Percentiles rank a stretch among this genome's conserved stretches.
Conservation (phyloP, 2,113 vertebrate genomes). For the Ptilorrhoa leucosticta region DNA sequence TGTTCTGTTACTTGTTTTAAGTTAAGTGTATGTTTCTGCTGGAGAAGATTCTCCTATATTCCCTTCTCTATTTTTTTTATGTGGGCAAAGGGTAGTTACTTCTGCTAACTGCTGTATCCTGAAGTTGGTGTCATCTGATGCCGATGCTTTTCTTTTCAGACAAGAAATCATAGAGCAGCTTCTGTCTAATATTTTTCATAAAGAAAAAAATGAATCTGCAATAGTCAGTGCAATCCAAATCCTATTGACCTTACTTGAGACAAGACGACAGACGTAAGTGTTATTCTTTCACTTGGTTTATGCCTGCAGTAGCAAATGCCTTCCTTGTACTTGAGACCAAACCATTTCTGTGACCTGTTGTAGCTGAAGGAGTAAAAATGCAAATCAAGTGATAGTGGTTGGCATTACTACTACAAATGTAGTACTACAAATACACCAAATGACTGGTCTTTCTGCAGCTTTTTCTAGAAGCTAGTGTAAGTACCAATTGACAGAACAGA, state of each 20-base stretch:
- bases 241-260: slow-evolving; percentile 93
- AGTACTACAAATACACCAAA: no score
- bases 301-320: background rate
- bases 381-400: background rate
- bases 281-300: background rate
- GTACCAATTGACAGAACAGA: background rate
- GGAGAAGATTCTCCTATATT: background rate
- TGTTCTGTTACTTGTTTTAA: background rate
- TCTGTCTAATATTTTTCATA: slow-evolving; percentile 93
- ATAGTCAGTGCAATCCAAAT: slow-evolving; percentile 99
- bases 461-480: background rate
- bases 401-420: background rate
- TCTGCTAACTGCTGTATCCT: background rate
- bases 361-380: background rate
- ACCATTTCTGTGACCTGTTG: background rate
- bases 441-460: background rate
- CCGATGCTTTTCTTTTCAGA: slow-evolving; percentile 67
- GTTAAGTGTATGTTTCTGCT: background rate
- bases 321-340: background rate
- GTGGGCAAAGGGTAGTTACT: background rate
- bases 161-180: slow-evolving; percentile 96
- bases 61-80: background rate
- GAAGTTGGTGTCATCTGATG: background rate
- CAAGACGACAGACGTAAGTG: slow-evolving; percentile 91
- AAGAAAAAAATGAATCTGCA: slow-evolving; percentile 95